These are phyloP conservation scores for Pelecanus crispus DNA, from an alignment of 2,113 vertebrate genomes.

Conservation along the genomic window DNA sequence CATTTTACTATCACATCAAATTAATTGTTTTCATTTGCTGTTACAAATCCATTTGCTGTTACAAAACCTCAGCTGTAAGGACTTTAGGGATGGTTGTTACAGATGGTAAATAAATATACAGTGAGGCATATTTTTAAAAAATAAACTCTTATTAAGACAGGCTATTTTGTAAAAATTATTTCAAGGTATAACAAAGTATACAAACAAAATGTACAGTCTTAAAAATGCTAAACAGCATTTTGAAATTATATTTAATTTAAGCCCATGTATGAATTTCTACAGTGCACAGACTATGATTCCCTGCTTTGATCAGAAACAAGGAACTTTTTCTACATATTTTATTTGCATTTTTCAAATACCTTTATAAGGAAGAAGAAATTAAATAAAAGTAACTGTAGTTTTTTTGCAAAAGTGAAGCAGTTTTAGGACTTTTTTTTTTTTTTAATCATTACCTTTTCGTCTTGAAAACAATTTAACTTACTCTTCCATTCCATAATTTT, in stretches of 20 bases:
- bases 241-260: neutral
- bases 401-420: neutral
- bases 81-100: neutral
- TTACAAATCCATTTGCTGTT: neutral
- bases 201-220: neutral
- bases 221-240: neutral
- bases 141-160: neutral
- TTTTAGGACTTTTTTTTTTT: neutral
- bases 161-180: neutral
- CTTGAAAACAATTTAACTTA: neutral
- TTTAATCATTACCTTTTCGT: neutral
- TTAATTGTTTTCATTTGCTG: neutral
- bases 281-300: neutral
- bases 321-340: neutral
- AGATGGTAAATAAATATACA: neutral
- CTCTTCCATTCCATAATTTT: neutral
- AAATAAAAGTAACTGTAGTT: neutral
- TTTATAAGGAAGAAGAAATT: neutral
- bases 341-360: neutral
- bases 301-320: neutral
- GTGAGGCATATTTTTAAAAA: neutral
- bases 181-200: neutral
- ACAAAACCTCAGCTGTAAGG: neutral
- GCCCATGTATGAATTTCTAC: neutral
- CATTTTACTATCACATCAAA: neutral